These are phyloP conservation scores for Daboia siamensis DNA, from an alignment of 2,113 vertebrate species.

Conservation along the genomic window DNA sequence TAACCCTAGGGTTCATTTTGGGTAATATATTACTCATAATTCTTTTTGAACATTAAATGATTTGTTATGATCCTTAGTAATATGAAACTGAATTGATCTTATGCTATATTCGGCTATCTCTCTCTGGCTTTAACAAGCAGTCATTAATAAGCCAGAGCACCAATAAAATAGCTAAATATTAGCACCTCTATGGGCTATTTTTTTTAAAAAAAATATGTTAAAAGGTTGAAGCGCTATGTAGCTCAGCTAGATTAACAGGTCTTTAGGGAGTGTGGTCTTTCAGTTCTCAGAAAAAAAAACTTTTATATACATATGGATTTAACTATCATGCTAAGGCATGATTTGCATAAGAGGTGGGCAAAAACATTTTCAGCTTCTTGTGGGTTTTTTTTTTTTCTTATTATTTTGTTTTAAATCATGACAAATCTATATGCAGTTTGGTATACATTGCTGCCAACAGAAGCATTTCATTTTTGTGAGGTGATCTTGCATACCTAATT, in stretches of 20 bases:
- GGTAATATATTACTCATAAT: conserved; percentile 35
- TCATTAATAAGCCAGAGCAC: conserved; percentile 19
- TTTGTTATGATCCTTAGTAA: conserved; percentile 24
- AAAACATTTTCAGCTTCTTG: background rate
- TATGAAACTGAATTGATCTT: background rate
- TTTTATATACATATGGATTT: background rate
- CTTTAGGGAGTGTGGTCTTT: background rate
- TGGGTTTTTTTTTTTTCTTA: background rate
- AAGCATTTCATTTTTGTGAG: background rate
- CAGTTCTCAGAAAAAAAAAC: background rate
- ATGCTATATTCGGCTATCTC: conserved; percentile 6
- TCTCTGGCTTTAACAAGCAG: conserved; percentile 28
- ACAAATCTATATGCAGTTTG: background rate
- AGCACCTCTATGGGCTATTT: conserved; percentile 9
- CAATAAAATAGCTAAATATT: conserved; percentile 8
- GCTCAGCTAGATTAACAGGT: background rate
- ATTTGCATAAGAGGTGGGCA: background rate
- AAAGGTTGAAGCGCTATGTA: background rate
- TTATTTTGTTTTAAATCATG: background rate
- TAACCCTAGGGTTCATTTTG: conserved; percentile 27
- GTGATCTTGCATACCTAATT: background rate
- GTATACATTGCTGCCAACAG: background rate
- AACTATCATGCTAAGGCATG: background rate
- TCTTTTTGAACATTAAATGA: conserved; percentile 33
- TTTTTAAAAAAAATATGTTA: background rate